A percentile compares a stretch with the other conserved stretches of the same genome.
phyloP scores from a whole-genome alignment of 2,113 vertebrate genomes.

The Meriones unguiculatus region DNA sequence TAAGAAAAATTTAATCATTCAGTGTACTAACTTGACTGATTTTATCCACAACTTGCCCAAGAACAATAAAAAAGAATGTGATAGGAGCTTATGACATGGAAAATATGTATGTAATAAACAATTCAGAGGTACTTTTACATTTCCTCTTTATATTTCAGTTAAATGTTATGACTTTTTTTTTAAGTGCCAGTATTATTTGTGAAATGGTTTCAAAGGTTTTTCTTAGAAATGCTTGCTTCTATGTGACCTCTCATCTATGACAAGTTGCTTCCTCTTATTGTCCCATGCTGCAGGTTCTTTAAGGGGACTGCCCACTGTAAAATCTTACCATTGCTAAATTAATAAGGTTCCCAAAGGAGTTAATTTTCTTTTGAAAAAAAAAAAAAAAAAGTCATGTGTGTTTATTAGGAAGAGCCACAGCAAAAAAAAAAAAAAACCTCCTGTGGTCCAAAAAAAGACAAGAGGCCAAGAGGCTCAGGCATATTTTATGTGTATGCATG shows the following conservation, averaged over 20 bases:
- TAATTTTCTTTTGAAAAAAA: background rate
- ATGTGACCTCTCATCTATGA: background rate
- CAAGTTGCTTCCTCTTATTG: background rate
- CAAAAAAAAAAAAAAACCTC: conserved; percentile 39
- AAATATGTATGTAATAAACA: background rate
- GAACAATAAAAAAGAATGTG: conserved; percentile 21
- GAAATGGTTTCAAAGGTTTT: conserved; percentile 22
- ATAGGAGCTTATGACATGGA: conserved; percentile 1
- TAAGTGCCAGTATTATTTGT: background rate
- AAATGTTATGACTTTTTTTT: background rate
- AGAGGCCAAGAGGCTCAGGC: background rate
- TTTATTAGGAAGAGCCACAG: conserved; percentile 41
- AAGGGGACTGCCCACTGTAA: accelerated
- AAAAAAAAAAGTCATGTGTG: background rate
- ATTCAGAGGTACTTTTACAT: background rate
- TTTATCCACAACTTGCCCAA: background rate
- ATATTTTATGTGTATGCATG: background rate
- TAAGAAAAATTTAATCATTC: conserved; percentile 24
- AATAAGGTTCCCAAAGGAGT: conserved; percentile 44
- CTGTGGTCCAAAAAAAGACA: background rate
- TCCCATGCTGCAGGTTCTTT: background rate
- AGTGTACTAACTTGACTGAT: conserved; percentile 23
- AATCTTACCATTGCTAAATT: conserved; percentile 36
- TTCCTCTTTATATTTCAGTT: background rate
- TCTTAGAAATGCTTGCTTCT: conserved; percentile 30